Evolutionary conservation across 2,888 invertebrate species (phyloP).

Genomic region (Octonoba sinensis): DNA sequence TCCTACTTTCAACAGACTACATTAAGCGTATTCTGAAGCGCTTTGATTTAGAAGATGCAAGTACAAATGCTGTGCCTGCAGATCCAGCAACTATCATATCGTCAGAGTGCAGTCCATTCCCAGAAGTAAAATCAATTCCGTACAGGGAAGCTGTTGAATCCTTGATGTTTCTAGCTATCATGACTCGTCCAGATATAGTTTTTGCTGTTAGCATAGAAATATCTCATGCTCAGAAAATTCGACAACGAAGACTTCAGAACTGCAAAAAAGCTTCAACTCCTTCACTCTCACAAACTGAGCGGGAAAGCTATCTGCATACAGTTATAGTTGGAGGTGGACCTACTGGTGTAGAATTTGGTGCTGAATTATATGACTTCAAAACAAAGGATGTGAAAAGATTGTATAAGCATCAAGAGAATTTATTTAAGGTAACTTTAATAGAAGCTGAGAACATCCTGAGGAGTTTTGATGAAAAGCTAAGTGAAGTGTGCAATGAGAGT

Average conservation of each 20-base stretch:
- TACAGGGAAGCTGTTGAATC: too few species aligned
- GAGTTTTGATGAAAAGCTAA: constrained; percentile 71
- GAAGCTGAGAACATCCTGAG: constrained; percentile 71
- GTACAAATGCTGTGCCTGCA: too few species aligned
- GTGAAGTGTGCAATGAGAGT: constrained; percentile 23
- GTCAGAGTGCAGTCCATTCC: too few species aligned
- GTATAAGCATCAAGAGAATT: constrained; percentile 68
- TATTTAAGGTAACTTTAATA: constrained; percentile 70
- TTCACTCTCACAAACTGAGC: constrained; percentile 68
- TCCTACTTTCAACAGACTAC: too few species aligned
- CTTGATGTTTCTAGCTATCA: too few species aligned
- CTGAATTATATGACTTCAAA: constrained; percentile 72
- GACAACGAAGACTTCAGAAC: constrained; percentile 70
- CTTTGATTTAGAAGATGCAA: too few species aligned
- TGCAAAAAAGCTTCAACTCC: constrained; percentile 71
- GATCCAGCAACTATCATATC: too few species aligned
- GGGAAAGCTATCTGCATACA: constrained; percentile 70
- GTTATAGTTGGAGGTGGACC: constrained; percentile 74
- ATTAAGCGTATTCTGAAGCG: too few species aligned
- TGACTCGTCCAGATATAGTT: too few species aligned
- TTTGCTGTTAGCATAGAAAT: too few species aligned
- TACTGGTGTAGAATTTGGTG: constrained; percentile 73
- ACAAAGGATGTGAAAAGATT: constrained; percentile 71
- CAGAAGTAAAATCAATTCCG: too few species aligned
- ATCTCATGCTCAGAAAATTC: constrained; percentile 71